Percentiles rank a stretch among this genome's conserved stretches.
Conservation (phyloP, 2,797 vertebrate genomes). For the Knipowitschia caucasica region DNA sequence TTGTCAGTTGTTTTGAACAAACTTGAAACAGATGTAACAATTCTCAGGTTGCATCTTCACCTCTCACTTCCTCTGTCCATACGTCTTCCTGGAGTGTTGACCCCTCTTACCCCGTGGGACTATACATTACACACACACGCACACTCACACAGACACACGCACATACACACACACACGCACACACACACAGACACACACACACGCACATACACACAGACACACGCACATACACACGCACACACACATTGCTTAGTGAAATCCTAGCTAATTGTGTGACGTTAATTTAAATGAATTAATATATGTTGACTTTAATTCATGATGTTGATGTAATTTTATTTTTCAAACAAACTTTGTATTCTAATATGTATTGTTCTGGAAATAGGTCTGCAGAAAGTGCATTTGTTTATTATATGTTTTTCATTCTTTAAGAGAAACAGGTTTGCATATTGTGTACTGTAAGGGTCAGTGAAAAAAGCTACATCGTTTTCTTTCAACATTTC, state of each 20-base stretch:
- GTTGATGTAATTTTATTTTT: background rate
- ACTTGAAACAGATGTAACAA: background rate
- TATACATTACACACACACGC: too few species aligned
- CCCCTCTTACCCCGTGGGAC: conserved; percentile 67
- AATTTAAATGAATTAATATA: too few species aligned
- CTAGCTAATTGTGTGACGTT: too few species aligned
- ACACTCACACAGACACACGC: conserved; percentile 31
- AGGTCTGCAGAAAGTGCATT: too few species aligned
- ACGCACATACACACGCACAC: conserved; percentile 24
- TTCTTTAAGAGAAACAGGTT: too few species aligned
- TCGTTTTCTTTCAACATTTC: too few species aligned
- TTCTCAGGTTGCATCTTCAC: conserved; percentile 43
- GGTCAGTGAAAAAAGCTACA: too few species aligned
- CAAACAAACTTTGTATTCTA: too few species aligned
- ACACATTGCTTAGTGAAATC: too few species aligned
- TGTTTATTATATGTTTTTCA: too few species aligned
- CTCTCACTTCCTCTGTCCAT: conserved; percentile 37
- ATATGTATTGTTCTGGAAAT: too few species aligned
- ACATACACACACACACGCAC: conserved; percentile 17
- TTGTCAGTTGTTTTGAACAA: background rate
- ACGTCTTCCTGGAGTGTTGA: conserved; percentile 54
- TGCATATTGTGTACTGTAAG: too few species aligned
- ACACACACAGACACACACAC: conserved; percentile 21
- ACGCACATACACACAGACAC: conserved; percentile 20
- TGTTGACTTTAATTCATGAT: background rate